phyloP scores from a whole-genome alignment of 2,888 invertebrate genomes.

The Papilio elwesi region DNA sequence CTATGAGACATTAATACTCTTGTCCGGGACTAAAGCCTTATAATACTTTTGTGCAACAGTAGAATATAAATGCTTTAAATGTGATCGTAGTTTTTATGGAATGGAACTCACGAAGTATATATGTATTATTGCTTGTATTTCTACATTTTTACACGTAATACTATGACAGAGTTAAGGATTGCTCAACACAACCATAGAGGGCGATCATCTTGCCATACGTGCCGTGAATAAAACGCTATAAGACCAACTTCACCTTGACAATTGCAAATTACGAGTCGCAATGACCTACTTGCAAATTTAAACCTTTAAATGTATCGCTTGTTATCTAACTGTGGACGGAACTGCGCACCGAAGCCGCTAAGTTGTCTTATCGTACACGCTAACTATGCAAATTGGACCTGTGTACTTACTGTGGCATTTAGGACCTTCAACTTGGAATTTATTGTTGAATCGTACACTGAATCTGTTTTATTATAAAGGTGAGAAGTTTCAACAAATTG shows the following conservation, averaged over 20 bases:
- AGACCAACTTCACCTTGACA: slow-evolving; percentile 42
- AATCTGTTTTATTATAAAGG: neutral
- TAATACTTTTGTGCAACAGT: neutral
- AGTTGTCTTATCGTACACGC: slow-evolving; percentile 18
- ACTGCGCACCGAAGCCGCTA: slow-evolving; percentile 31
- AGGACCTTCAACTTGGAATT: slow-evolving; percentile 30
- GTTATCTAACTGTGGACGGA: slow-evolving; percentile 35
- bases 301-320: slow-evolving; percentile 37
- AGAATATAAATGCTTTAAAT: neutral
- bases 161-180: slow-evolving; percentile 17
- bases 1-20: neutral
- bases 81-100: neutral
- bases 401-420: neutral
- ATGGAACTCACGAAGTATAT: neutral
- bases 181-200: slow-evolving; percentile 30
- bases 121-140: neutral
- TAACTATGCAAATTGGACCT: slow-evolving; percentile 31
- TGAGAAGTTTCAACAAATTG: too few species aligned
- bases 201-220: slow-evolving; percentile 28
- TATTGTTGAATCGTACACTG: neutral
- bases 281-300: slow-evolving; percentile 52
- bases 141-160: slow-evolving; percentile 17
- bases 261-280: slow-evolving; percentile 49
- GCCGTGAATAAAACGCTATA: slow-evolving; percentile 25
- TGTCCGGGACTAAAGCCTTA: neutral